A percentile compares a stretch with the other conserved stretches of the same genome.
phyloP scores from a whole-genome alignment of 2,888 invertebrate species.

The Hydrotaea diabolus region DNA sequence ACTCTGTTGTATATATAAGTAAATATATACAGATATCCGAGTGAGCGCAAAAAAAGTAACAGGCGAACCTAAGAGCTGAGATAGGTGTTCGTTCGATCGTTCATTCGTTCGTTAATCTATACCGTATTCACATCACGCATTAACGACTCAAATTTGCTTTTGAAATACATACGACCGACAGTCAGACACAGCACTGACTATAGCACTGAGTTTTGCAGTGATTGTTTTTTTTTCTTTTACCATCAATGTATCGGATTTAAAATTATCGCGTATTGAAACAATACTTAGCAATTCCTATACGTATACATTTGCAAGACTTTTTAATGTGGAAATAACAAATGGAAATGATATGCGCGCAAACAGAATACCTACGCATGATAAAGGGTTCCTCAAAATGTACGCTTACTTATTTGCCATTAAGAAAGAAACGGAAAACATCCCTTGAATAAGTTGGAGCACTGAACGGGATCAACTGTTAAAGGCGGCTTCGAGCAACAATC shows the following conservation, averaged over 20 bases:
- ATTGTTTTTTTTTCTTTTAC: background rate
- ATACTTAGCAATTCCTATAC: background rate
- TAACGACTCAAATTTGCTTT: constrained; percentile 31
- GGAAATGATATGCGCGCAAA: background rate
- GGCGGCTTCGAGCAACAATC: no score
- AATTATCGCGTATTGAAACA: background rate
- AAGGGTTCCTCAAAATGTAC: no score
- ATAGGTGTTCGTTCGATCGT: background rate
- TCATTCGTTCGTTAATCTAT: background rate
- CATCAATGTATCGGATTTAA: background rate
- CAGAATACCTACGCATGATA: background rate
- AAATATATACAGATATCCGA: background rate
- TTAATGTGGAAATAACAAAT: background rate
- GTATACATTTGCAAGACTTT: background rate
- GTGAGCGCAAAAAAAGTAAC: background rate
- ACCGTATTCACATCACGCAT: constrained; percentile 57
- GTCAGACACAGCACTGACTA: background rate
- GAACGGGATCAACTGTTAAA: no score
- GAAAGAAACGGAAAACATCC: no score
- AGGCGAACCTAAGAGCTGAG: background rate
- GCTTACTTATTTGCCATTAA: no score
- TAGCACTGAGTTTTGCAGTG: constrained; percentile 13
- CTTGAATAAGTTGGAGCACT: no score
- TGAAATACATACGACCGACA: constrained; percentile 2
- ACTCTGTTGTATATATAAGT: no score